Conservation (phyloP, 1,140 invertebrate species). For the Conopomorpha cramerella region DNA sequence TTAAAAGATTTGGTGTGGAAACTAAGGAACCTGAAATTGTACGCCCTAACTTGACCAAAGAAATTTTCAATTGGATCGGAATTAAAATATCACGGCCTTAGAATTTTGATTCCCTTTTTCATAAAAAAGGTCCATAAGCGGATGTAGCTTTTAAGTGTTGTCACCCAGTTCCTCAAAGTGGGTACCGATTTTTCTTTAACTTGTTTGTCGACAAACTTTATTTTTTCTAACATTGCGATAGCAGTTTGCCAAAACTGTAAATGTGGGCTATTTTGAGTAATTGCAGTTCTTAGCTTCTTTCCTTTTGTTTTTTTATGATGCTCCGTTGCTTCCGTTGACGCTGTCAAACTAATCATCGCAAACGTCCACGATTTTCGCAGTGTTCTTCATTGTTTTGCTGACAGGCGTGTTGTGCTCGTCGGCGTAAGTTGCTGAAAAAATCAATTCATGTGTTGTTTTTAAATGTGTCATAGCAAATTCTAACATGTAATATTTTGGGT, state of each 20-base stretch:
- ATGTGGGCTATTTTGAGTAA: slow-evolving; percentile 1
- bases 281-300: slow-evolving; percentile 1
- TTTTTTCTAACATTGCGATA: slow-evolving; percentile 4
- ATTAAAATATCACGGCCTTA: slow-evolving; percentile 12
- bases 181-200: slow-evolving; percentile 8
- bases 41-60: slow-evolving; percentile 12
- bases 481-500: too few species aligned
- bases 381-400: slow-evolving; percentile 6
- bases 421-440: slow-evolving; percentile 7
- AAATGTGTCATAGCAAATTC: too few species aligned
- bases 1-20: slow-evolving; percentile 8
- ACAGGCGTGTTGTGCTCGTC: slow-evolving; percentile 4
- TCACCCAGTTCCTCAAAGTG: slow-evolving; percentile 8
- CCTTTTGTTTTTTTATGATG: background rate
- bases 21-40: slow-evolving; percentile 10
- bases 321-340: slow-evolving; percentile 1
- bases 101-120: slow-evolving; percentile 7
- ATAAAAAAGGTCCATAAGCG: slow-evolving; percentile 8
- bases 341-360: slow-evolving; percentile 8
- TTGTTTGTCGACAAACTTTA: slow-evolving; percentile 5
- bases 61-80: slow-evolving; percentile 10
- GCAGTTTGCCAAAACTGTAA: slow-evolving; percentile 4
- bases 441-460: too few species aligned
- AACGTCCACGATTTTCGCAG: slow-evolving; percentile 5
- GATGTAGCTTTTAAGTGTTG: slow-evolving; percentile 9